Percentiles rank a stretch among this genome's conserved stretches.
phyloP scores from a whole-genome alignment of 2,797 vertebrate species.

The Rachycentron canadum region DNA sequence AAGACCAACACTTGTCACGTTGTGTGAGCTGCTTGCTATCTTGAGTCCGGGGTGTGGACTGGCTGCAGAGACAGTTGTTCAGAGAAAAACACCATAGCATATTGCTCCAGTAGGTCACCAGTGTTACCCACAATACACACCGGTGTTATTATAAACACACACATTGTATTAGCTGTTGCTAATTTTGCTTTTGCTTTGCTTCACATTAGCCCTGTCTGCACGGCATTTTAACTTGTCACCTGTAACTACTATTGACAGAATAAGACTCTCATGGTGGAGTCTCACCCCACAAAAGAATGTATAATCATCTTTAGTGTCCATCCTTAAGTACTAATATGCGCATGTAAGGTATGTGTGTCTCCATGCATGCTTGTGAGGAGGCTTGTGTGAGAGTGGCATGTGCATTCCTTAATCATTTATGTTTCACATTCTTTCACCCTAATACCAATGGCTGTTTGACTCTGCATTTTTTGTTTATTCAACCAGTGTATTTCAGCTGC shows the following conservation, averaged over 20 bases:
- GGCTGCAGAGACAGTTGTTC: neutral
- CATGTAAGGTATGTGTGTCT: slow-evolving; percentile 14
- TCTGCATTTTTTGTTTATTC: slow-evolving; percentile 31
- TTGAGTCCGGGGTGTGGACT: neutral
- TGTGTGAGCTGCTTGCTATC: neutral
- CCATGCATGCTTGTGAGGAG: slow-evolving; percentile 2
- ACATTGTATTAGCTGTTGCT: neutral
- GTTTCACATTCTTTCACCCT: slow-evolving; percentile 29
- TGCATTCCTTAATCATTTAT: slow-evolving; percentile 24
- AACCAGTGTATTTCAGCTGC: slow-evolving; percentile 26
- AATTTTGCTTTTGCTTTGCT: neutral
- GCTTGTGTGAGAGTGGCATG: slow-evolving; percentile 1
- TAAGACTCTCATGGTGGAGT: neutral
- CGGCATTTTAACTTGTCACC: neutral
- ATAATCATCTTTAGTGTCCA: neutral
- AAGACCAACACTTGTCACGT: neutral
- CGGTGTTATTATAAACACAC: neutral
- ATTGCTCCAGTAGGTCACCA: neutral
- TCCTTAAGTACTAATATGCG: slow-evolving; percentile 6
- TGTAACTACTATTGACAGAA: neutral
- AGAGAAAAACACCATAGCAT: neutral
- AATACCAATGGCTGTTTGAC: slow-evolving; percentile 15
- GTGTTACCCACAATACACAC: neutral
- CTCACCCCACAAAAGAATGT: neutral
- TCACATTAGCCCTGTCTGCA: neutral